These are phyloP conservation scores for Linnaemya vulpina DNA, from an alignment of 2,888 invertebrate species.

Conservation along the genomic window DNA sequence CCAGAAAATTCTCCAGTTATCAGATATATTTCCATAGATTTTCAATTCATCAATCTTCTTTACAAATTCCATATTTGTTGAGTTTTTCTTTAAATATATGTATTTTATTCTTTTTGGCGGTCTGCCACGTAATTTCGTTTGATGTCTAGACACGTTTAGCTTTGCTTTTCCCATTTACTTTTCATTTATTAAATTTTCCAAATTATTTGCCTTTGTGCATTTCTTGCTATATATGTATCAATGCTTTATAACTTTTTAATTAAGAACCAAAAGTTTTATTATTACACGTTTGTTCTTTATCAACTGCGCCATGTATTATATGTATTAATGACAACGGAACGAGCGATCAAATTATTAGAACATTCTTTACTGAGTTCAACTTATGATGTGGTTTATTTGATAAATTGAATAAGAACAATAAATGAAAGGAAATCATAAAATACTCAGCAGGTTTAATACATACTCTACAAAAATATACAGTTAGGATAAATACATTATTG, in stretches of 20 bases:
- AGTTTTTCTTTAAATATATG: constrained; percentile 10
- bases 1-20: constrained; percentile 72
- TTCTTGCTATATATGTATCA: no score
- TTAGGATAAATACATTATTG: no score
- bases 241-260: neutral
- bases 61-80: constrained; percentile 58
- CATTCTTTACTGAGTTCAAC: no score
- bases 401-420: no score
- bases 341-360: no score
- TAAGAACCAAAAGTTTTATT: no score
- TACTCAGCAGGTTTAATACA: no score
- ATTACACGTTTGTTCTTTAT: neutral
- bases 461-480: no score
- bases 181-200: neutral
- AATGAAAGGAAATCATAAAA: no score
- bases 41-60: constrained; percentile 67
- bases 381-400: no score
- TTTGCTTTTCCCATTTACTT: constrained; percentile 24
- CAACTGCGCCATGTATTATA: constrained; percentile 14
- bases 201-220: neutral
- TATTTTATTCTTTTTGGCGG: constrained; percentile 51
- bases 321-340: neutral
- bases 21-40: constrained; percentile 68
- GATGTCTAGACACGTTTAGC: neutral
- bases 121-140: constrained; percentile 58